A percentile compares a stretch with the other conserved stretches of the same genome.
phyloP scores from a whole-genome alignment of 2,888 invertebrate genomes.

The Tetrapedia diversipes region DNA sequence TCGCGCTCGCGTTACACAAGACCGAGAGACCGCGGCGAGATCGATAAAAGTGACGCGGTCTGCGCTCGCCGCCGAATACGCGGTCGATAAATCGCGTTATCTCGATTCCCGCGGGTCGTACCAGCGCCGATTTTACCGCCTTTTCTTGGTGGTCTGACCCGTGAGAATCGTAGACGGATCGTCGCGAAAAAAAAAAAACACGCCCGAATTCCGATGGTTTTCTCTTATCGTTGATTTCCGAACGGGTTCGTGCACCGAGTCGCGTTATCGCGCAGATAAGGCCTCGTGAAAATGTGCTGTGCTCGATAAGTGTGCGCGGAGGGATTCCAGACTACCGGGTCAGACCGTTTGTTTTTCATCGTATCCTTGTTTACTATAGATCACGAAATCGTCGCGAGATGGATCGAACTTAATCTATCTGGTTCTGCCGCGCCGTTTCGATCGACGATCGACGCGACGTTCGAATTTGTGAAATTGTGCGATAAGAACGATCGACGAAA shows the following conservation, averaged over 20 bases:
- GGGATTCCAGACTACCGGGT: background rate
- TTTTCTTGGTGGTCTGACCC: background rate
- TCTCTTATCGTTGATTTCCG: constrained; percentile 23
- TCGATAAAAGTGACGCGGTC: constrained; percentile 27
- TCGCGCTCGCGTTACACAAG: constrained; percentile 60
- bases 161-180: background rate
- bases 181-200: background rate
- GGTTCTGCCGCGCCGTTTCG: background rate
- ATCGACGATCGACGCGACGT: background rate
- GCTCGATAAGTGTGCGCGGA: constrained; percentile 29
- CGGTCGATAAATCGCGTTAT: constrained; percentile 24
- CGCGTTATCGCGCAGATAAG: constrained; percentile 38
- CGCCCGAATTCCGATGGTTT: background rate
- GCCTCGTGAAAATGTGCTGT: constrained; percentile 8
- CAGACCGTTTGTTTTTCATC: constrained; percentile 7
- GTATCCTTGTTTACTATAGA: constrained; percentile 25
- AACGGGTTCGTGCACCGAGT: constrained; percentile 13
- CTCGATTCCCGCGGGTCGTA: background rate
- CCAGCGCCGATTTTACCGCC: background rate
- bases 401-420: background rate
- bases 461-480: background rate
- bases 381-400: background rate
- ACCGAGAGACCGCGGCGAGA: background rate
- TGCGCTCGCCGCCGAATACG: background rate
- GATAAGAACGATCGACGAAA: background rate